Evolutionary conservation across 2,797 vertebrate species (phyloP), one percentile per base, ranked within the genome.

Genomic region (Sebastes flavidus): DNA sequence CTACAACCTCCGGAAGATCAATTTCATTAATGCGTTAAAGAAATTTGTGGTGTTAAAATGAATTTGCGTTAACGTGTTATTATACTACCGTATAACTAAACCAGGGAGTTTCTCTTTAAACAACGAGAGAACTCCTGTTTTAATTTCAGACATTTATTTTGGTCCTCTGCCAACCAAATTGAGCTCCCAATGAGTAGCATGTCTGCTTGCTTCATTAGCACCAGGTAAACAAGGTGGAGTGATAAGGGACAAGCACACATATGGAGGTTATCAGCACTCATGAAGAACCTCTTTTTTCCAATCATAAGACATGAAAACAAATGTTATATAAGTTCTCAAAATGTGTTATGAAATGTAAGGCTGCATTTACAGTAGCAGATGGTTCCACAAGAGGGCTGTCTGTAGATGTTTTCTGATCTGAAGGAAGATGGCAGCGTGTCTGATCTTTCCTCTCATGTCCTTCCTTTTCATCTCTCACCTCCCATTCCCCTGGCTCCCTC

Each of bases 161-260:
- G 8, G 58, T 30, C 27, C 2, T 49, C 22, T 42, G 52, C 34
- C 56, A 61, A 65, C 7, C 7, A 1, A 71, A 75, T 55, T 11
- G n/a, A 2, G 52, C 42, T 60, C 16, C 20, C 18, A 36, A 14
- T 46, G 38, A 71, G 20, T 38, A 78, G 49, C 56, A 6, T 25
- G 14, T 16, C 49, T 56, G n/a, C 68, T 46, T 36, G 74, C 62
- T 85, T 81, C 61, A 81, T 85, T 72, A 74, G 62, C 25, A 5
- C 3, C 24, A 49, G 16, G 56, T 78, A 80, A 79, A 88, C 72
- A 72, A 65, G 27, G 36, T 30, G 52, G 11, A 59, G 13, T 22
- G 80, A 68, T 63, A 71, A 65, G 58, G n/a, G 25, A 67, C 8
- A 18, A 24, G 25, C 65, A 32, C 29, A n/a, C 65, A 32, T 55